Conservation (phyloP, 2,113 vertebrate species). For the Sphaerodactylus townsendi region DNA sequence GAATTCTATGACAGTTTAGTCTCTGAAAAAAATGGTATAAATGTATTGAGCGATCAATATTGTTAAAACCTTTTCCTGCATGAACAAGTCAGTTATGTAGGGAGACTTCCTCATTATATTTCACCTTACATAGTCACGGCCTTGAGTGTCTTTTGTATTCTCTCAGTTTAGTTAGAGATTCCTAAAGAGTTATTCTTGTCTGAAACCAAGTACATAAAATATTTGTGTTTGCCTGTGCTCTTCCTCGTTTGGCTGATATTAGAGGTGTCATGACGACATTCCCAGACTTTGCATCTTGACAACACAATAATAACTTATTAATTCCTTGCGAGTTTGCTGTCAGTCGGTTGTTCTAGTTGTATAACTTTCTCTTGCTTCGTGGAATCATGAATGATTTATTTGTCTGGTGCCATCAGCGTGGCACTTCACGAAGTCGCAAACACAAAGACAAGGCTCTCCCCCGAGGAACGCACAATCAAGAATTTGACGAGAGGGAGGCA, state of each 20-base stretch:
- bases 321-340: conserved; percentile 43
- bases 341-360: neutral
- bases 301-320: conserved; percentile 34
- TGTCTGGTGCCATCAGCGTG: neutral
- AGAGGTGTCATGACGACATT: neutral
- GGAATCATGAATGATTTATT: neutral
- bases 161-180: neutral
- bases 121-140: neutral
- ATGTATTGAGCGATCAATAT: neutral
- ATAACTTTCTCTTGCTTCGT: neutral
- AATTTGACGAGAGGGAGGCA: neutral
- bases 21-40: neutral
- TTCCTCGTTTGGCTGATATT: neutral
- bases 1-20: neutral
- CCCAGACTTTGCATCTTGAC: conserved; percentile 46
- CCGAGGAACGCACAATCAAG: neutral
- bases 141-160: neutral
- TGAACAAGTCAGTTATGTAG: neutral
- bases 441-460: neutral
- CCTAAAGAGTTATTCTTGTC: neutral
- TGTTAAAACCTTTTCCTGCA: neutral
- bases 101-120: neutral
- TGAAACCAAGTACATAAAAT: neutral
- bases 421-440: neutral
- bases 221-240: neutral